Evolutionary conservation across 2,113 vertebrate species (phyloP).

Genomic region (Pelecanus crispus): DNA sequence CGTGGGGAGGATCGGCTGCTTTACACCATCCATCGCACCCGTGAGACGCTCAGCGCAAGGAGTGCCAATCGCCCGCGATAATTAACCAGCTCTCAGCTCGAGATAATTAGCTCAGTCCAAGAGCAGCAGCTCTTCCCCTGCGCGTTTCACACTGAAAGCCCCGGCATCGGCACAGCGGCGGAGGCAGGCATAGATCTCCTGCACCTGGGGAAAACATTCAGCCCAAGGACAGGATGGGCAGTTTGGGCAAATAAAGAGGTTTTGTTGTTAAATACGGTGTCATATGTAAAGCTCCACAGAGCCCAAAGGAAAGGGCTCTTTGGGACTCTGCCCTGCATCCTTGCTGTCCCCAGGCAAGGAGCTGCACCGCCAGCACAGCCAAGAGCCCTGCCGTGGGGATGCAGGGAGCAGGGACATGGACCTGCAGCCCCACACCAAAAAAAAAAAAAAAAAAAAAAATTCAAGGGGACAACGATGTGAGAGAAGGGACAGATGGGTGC

Average conservation of each 20-base stretch:
- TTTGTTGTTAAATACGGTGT: neutral
- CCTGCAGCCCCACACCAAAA: rapidly evolving
- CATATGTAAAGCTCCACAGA: neutral
- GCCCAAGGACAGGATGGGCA: rapidly evolving
- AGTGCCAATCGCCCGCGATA: neutral
- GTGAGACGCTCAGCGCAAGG: neutral
- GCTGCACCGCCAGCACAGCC: rapidly evolving
- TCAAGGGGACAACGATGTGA: neutral
- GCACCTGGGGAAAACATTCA: neutral
- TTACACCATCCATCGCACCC: neutral
- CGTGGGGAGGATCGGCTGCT: neutral
- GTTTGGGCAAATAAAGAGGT: neutral
- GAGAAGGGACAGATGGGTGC: neutral
- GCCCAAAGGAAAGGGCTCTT: neutral
- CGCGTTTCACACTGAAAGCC: rapidly evolving
- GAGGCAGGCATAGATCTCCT: neutral
- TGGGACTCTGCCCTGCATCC: neutral
- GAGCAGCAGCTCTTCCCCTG: neutral
- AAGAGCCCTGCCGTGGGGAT: rapidly evolving
- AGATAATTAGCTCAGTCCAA: neutral
- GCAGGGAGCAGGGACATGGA: neutral
- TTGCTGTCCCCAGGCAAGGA: neutral
- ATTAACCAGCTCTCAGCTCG: neutral
- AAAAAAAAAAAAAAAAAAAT: neutral
- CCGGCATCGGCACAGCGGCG: rapidly evolving